Base-by-base conservation (phyloP, 2,888 invertebrate species). In the Oconnorella tubifera region DNA sequence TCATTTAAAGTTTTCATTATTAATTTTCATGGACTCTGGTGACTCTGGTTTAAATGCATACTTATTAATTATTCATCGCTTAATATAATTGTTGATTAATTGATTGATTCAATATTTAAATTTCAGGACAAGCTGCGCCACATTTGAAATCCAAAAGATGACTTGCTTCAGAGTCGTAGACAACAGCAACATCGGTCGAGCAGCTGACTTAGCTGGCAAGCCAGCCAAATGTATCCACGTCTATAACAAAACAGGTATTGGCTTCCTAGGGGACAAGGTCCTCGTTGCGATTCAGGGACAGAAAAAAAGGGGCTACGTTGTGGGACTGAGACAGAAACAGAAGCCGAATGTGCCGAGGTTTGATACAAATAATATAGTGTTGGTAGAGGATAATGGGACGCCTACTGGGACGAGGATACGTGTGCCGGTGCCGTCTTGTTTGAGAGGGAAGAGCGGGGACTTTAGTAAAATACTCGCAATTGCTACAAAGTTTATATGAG, bases 361-460 rank as follows among this genome's bases (percentile, higher is more conserved):
- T 81, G 97, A 98, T 81, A 91, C 89, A 76, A 98, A 98, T 80
- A 99, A 99, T 83, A 84, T 98, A 62, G 98, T 99, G 0, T 84
- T 99, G 0, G 90, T 99, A 51, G 96, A 98, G 77, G 95, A 98
- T 76, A 90, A 87, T 76, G 98, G 97, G 25, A 89, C 90, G 19
- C 99, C 99, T 0, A 83, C 97, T 2, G 99, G 99, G 25, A 99
- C 92, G 1, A 86, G 98, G 73, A 93, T 99, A 73, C 90, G 91
- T 75, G 94, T 92, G 1, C 99, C 99, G 0, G 89, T 99, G 68
- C 99, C 99, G 0, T 90, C 92, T 2, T 86, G 90, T 67, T 84
- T 97, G 58, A 85, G 96, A 62, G 84, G 88, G 0, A 92, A 93
- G 81, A 90, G 90, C 25, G 90, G 90, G 0, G 78, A 81, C 25